Base-by-base conservation (phyloP, 1,140 invertebrate species). In the Leptopilina boulardi region DNA sequence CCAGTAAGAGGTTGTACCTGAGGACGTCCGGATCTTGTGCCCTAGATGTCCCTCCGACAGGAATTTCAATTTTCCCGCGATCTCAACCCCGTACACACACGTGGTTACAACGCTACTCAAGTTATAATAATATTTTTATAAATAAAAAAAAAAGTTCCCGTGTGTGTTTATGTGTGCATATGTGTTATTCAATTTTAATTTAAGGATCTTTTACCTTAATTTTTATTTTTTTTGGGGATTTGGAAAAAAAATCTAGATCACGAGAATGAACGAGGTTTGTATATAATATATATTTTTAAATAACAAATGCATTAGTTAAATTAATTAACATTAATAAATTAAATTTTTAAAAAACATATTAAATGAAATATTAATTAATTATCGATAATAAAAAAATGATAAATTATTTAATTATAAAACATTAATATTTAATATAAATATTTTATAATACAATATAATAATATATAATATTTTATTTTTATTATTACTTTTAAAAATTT, bases 1-100 rank as follows among this genome's bases (percentile, higher is more conserved):
- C 23, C 59, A 66, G 59, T 66, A 66, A 30, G 59, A 66, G 59
- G 11, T 66, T 66, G 59, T 23, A 66, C 59, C 59, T 66, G 59
- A 66, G 59, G 21, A 66, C 59, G 59, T 66, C 59, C 21, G 59
- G 59, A 66, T 66, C 59, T 66, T n/a, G 56, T 66, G 23, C 59
- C 59, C 59, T 66, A 66, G 59, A 66, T 66, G 59, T 66, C 23
- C 59, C 59, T 66, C 59, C 59, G n/a, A 66, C 23, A 23, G 3
- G 13, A 66, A 66, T 66, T 66, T 30, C 23, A 66, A 66, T 30
- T 66, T 30, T 30, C 59, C 59, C 59, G 59, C 59, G 59, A n/a
- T 26, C 13, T 30, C 8, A 66, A 38, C 3, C 59, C 59, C 59
- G 15, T 66, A 30, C 1, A 30, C 1, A 30, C 23, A 66, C 59